A percentile compares a stretch with the other conserved stretches of the same genome.
phyloP scores from a whole-genome alignment of 2,888 invertebrate species.

The Eupithecia centaureata region DNA sequence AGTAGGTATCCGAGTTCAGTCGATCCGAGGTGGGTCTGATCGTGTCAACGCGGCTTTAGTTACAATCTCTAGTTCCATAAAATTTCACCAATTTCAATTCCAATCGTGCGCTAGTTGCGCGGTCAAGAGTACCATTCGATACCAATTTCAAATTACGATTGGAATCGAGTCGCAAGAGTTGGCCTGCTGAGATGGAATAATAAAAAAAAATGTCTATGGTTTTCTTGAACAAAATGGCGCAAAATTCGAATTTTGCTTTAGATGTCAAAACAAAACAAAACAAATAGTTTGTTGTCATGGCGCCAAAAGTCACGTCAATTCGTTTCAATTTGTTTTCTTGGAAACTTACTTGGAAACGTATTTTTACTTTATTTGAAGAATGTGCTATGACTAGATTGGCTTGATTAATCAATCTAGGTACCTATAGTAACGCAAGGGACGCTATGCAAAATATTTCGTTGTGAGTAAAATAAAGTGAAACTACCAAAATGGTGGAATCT shows the following conservation, averaged over 20 bases:
- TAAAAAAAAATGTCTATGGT: background rate
- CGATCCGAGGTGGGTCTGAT: too few species aligned
- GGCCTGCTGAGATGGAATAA: too few species aligned
- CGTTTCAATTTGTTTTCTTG: background rate
- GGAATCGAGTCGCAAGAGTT: too few species aligned
- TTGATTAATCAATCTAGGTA: constrained; percentile 19
- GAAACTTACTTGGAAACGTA: background rate
- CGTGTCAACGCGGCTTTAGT: too few species aligned
- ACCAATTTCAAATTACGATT: too few species aligned
- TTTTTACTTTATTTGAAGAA: background rate
- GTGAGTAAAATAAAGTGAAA: constrained; percentile 6
- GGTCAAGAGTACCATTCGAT: too few species aligned
- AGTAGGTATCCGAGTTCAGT: too few species aligned
- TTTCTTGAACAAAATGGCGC: constrained; percentile 13
- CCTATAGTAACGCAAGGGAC: background rate
- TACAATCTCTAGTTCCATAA: too few species aligned
- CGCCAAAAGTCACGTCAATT: background rate
- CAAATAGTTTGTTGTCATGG: constrained; percentile 23
- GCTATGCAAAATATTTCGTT: background rate
- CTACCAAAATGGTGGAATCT: background rate
- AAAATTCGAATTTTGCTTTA: constrained; percentile 20
- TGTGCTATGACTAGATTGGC: background rate
- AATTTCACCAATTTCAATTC: too few species aligned
- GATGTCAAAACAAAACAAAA: constrained; percentile 16
- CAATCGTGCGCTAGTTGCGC: too few species aligned